Conservation (phyloP, 2,888 invertebrate species). For the Odontocerum albicorne region DNA sequence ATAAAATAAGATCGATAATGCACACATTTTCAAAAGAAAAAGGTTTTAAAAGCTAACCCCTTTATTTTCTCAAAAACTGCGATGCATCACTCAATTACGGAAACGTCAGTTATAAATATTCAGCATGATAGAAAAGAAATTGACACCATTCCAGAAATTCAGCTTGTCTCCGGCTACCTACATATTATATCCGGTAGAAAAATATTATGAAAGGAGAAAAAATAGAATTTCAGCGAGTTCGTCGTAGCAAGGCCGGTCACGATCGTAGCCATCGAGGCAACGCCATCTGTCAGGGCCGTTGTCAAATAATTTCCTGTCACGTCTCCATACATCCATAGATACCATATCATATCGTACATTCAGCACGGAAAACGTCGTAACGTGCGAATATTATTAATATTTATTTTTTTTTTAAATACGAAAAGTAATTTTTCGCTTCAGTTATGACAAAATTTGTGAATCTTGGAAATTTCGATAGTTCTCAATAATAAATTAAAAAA, state of each 20-base stretch:
- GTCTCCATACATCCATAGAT: constrained; percentile 22
- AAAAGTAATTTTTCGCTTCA: too few relatives aligned
- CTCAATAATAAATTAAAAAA: too few relatives aligned
- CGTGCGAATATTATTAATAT: not conserved
- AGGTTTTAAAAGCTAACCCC: not conserved
- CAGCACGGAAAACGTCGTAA: not conserved
- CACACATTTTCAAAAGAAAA: too few relatives aligned
- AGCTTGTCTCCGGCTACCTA: not conserved
- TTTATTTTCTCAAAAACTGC: not conserved
- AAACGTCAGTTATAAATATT: constrained; percentile 20
- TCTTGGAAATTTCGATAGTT: too few relatives aligned
- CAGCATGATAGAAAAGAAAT: not conserved
- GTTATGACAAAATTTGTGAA: too few relatives aligned
- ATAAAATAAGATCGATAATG: too few relatives aligned
- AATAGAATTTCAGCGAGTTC: not conserved
- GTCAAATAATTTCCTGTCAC: constrained; percentile 36
- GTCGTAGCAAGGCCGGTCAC: constrained; percentile 23
- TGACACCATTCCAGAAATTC: constrained; percentile 6
- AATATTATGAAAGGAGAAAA: constrained; percentile 3
- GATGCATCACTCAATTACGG: constrained; percentile 20
- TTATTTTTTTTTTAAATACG: too few relatives aligned
- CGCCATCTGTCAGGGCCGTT: constrained; percentile 33
- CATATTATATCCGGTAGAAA: not conserved
- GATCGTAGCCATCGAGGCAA: constrained; percentile 19
- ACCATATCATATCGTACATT: constrained; percentile 7